Base-by-base conservation (phyloP, 2,797 vertebrate genomes). In the Odontamblyopus rebecca region DNA sequence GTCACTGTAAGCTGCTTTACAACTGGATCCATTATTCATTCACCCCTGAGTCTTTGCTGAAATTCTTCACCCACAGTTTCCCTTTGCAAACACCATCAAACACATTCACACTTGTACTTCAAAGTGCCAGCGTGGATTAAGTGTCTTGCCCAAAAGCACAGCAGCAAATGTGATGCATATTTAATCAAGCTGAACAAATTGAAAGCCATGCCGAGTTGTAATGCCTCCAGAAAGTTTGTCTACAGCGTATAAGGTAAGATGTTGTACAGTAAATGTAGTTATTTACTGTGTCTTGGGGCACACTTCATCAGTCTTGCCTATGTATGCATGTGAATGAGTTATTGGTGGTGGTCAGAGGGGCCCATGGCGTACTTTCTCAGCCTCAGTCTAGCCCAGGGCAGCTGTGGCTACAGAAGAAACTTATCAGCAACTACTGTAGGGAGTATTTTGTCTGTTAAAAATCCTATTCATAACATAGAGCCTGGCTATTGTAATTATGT, bases 141-240 rank as follows among this genome's bases (percentile, higher is more conserved):
- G 57, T 60, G 57, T 60, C 26, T 60, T 60, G 57, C 57, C 57
- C 57, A 60, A 60, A 29, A 60, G 57, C 57, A 29, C 57, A 60
- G 57, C 26, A 60, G 23, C 13, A 15, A 60, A 60, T 29, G 57
- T 15, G 26, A 60, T 60, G 27, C 57, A 29, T 60, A 29, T 60
- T 60, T 60, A 60, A 27, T 60, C 57, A 60, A 16, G 57, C 23
- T 60, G 57, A 60, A 27, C 23, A 12, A 57, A 57, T 27, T 57
- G 23, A 27, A 23, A 27, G 56, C 56, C 26, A 27, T n/a, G 56
- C 23, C 23, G 15, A 60, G 26, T 29, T 60, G 12, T 30, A 30
- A 29, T 27, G 26, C 26, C 7, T 54, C 6, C 53, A 54, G 53
- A 54, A 59, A 29, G 26, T 27, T 57, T 29, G 26, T 29, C 5